phyloP scores from a whole-genome alignment of 2,888 invertebrate species.

The Laspeyria flexula region DNA sequence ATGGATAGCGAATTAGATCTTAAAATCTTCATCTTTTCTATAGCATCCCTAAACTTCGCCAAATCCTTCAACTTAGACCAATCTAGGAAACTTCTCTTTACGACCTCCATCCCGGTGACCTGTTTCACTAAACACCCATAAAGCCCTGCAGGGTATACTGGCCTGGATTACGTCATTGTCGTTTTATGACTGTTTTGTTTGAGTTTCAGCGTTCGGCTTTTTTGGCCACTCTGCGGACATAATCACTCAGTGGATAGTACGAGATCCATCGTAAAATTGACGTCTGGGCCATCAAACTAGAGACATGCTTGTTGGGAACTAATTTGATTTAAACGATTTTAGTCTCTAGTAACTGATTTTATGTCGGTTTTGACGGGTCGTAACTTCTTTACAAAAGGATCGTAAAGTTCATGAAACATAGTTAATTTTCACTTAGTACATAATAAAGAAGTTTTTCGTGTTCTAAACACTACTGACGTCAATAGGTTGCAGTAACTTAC shows the following conservation, averaged over 20 bases:
- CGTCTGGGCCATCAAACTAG: conserved; percentile 19
- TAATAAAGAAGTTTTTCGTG: too few species aligned
- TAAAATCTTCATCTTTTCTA: too few species aligned
- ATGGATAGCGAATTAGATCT: too few species aligned
- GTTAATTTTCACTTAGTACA: too few species aligned
- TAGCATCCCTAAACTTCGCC: conserved; percentile 12
- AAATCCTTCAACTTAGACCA: conserved; percentile 45
- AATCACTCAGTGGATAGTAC: conserved; percentile 35
- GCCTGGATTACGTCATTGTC: conserved; percentile 62
- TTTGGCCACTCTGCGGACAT: conserved; percentile 41
- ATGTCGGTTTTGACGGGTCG: not conserved
- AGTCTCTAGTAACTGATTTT: not conserved
- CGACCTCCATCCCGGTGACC: conserved; percentile 63
- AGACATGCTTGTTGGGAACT: not conserved
- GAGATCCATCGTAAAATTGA: conserved; percentile 39
- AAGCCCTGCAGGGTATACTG: conserved; percentile 62
- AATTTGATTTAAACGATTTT: conserved; percentile 6
- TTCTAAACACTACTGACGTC: too few species aligned
- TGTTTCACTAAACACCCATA: conserved; percentile 65
- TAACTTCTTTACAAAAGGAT: not conserved
- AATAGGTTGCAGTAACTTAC: too few species aligned
- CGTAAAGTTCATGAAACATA: not conserved
- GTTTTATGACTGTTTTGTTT: conserved; percentile 58
- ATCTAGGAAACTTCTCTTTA: conserved; percentile 60
- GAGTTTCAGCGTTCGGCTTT: conserved; percentile 38